These are phyloP conservation scores for Elaphurus davidianus DNA, from an alignment of 2,113 vertebrate species.

Conservation along the genomic window DNA sequence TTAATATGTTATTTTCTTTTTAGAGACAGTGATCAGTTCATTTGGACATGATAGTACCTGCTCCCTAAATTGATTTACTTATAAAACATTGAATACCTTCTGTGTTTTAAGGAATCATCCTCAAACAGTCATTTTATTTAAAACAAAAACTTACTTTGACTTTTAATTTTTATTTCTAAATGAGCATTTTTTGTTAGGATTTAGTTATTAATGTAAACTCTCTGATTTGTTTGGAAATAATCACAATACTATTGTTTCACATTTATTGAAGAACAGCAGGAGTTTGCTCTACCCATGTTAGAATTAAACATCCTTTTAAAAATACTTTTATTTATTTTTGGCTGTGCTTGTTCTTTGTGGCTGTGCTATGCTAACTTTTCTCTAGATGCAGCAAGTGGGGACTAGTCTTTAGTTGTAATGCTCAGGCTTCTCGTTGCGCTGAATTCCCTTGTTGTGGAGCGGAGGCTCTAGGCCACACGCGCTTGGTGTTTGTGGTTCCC, in stretches of 20 bases:
- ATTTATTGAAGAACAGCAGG: background rate
- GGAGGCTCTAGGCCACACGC: background rate
- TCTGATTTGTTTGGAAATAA: slow-evolving; percentile 8
- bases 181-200: background rate
- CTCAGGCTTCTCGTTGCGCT: background rate
- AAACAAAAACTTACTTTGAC: background rate
- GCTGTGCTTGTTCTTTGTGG: background rate
- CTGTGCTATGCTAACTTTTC: background rate
- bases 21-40: background rate
- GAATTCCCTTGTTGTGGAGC: background rate
- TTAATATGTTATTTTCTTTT: background rate
- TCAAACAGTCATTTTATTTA: background rate
- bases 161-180: slow-evolving; percentile 31
- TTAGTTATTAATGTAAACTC: background rate
- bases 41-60: background rate
- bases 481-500: background rate
- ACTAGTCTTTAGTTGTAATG: rapidly evolving
- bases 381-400: background rate
- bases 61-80: slow-evolving; percentile 1
- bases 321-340: background rate
- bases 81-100: background rate
- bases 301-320: background rate
- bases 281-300: background rate
- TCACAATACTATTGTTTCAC: background rate
- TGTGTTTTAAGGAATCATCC: background rate